A percentile compares a stretch with the other conserved stretches of the same genome.
Conservation (phyloP, 2,113 vertebrate genomes). For the Rhinichthys klamathensis region DNA sequence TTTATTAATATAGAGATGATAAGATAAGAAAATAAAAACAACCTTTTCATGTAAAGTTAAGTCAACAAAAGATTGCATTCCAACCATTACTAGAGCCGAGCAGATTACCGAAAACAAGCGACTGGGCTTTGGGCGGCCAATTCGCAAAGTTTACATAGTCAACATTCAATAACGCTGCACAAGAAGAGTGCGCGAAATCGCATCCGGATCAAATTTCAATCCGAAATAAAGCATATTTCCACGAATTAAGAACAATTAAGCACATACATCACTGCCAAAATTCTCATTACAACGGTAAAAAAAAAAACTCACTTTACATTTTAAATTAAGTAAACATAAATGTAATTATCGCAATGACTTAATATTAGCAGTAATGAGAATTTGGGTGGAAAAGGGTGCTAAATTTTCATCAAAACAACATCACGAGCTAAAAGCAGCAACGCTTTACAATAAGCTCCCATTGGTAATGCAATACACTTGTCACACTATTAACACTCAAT, state of each 20-base stretch:
- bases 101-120: constrained; percentile 34
- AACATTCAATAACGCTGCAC: neutral
- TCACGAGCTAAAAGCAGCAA: neutral
- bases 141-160: neutral
- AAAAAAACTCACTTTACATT: too few relatives aligned
- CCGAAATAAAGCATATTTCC: neutral
- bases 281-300: too few relatives aligned
- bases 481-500: too few relatives aligned
- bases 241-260: neutral
- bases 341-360: too few relatives aligned
- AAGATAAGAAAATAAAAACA: constrained; percentile 89
- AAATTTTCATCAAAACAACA: neutral
- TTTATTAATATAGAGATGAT: constrained; percentile 99
- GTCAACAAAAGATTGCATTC: constrained; percentile 83
- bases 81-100: constrained; percentile 64
- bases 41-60: constrained; percentile 82
- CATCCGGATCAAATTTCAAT: neutral
- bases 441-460: neutral
- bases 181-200: neutral
- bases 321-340: too few relatives aligned
- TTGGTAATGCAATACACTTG: neutral
- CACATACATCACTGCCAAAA: neutral
- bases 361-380: neutral
- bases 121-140: constrained; percentile 33
- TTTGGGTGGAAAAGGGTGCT: neutral